These are phyloP conservation scores for Poecilia latipinna DNA, from an alignment of 2,113 vertebrate genomes.

Conservation along the genomic window DNA sequence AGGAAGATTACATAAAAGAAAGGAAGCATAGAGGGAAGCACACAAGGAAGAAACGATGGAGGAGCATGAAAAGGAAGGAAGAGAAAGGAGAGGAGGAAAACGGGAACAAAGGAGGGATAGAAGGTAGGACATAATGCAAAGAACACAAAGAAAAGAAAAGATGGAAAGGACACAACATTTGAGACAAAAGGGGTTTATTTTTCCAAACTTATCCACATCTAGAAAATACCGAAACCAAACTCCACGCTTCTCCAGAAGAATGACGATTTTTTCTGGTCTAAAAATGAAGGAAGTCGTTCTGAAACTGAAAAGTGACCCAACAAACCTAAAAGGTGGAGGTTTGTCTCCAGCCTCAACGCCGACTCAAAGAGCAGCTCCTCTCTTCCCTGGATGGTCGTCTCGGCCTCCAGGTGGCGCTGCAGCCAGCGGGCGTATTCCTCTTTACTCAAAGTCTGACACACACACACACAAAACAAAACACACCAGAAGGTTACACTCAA, in stretches of 20 bases:
- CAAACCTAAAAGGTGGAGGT: constrained; percentile 90
- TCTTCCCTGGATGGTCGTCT: constrained; percentile 89
- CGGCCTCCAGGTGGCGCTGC: constrained; percentile 90
- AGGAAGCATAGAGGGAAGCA: neutral
- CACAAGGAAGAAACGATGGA: too few relatives aligned
- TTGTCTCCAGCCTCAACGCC: constrained; percentile 89
- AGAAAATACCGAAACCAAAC: too few relatives aligned
- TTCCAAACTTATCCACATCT: too few relatives aligned
- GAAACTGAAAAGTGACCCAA: neutral
- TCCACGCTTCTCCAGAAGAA: too few relatives aligned
- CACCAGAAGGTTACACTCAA: constrained; percentile 16
- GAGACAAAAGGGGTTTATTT: too few relatives aligned
- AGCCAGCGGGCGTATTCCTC: constrained; percentile 95
- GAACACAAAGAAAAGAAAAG: neutral
- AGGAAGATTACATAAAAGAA: too few relatives aligned
- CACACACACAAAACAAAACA: neutral
- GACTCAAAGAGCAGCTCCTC: constrained; percentile 94
- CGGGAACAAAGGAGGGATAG: too few relatives aligned
- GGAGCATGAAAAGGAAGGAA: too few relatives aligned
- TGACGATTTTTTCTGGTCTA: neutral
- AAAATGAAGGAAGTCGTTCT: neutral
- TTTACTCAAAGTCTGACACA: constrained; percentile 86
- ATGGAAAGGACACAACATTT: neutral
- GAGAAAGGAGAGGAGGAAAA: too few relatives aligned
- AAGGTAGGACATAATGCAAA: neutral